Percentiles rank a stretch among this genome's conserved stretches.
These are phyloP conservation scores for Gastracanthus pulcherrimus DNA, from an alignment of 2,888 invertebrate species.

Conservation along the genomic window DNA sequence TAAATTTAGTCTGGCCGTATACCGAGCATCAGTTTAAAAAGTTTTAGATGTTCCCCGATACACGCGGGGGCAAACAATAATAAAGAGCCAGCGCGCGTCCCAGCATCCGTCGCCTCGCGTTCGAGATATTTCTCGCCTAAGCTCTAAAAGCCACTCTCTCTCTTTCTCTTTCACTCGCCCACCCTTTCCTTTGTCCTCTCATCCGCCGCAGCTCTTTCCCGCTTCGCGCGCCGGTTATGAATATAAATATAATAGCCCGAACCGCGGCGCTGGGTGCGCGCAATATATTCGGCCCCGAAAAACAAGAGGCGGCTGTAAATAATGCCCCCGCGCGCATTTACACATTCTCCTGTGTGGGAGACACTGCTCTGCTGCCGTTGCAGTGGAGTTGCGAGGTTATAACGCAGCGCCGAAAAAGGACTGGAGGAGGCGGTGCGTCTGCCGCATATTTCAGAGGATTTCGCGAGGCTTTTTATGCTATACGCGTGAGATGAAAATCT, in stretches of 20 bases:
- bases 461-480: constrained; percentile 52
- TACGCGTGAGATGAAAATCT: constrained; percentile 63
- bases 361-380: too few species aligned
- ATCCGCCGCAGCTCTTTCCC: constrained; percentile 45
- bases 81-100: constrained; percentile 17
- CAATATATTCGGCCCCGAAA: constrained; percentile 60
- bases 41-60: constrained; percentile 46
- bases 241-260: constrained; percentile 65
- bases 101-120: constrained; percentile 13
- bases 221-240: constrained; percentile 60
- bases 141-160: constrained; percentile 55
- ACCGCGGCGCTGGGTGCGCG: constrained; percentile 28
- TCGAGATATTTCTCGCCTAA: constrained; percentile 52
- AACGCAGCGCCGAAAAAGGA: neutral
- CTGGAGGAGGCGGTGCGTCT: constrained; percentile 18
- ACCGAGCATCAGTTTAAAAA: constrained; percentile 46
- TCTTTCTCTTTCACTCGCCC: constrained; percentile 30
- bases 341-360: neutral
- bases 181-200: constrained; percentile 43
- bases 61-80: neutral
- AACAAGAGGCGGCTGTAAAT: constrained; percentile 64
- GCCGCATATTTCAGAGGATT: constrained; percentile 55
- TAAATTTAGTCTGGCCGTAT: constrained; percentile 49
- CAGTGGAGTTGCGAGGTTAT: too few species aligned
- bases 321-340: constrained; percentile 49